phyloP scores from a whole-genome alignment of 1,140 invertebrate genomes.

The Ephestia elutella region DNA sequence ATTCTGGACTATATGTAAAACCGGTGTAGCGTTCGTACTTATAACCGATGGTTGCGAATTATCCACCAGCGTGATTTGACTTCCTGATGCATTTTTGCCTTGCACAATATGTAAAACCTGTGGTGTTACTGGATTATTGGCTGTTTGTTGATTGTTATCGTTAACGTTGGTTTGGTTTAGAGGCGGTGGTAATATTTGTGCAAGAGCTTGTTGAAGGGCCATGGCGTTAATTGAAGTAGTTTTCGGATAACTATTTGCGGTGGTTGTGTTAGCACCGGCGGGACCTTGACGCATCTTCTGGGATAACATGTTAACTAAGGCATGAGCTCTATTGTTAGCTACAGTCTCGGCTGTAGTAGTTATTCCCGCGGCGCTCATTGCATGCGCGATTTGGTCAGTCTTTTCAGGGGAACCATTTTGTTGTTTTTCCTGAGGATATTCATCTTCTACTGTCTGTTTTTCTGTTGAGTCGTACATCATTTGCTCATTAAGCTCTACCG shows the following conservation, averaged over 20 bases:
- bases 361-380: conserved; percentile 64
- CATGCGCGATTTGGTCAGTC: conserved; percentile 63
- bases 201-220: conserved; percentile 66
- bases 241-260: conserved; percentile 53
- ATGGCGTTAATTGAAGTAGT: conserved; percentile 57
- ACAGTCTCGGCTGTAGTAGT: conserved; percentile 40
- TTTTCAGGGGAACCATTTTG: conserved; percentile 47
- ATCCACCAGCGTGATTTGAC: conserved; percentile 63
- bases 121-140: conserved; percentile 38
- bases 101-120: conserved; percentile 73
- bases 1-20: conserved; percentile 71
- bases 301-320: conserved; percentile 52
- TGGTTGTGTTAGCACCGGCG: conserved; percentile 18
- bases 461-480: conserved; percentile 25
- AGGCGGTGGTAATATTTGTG: conserved; percentile 66
- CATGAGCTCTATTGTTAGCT: conserved; percentile 39
- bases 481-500: conserved; percentile 13
- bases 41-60: conserved; percentile 61
- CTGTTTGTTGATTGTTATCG: conserved; percentile 41
- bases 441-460: conserved; percentile 17
- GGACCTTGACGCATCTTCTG: conserved; percentile 45
- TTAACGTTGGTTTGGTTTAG: conserved; percentile 56
- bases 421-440: conserved; percentile 27
- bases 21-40: conserved; percentile 54
- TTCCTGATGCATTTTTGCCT: conserved; percentile 60